A percentile compares a stretch with the other conserved stretches of the same genome.
phyloP scores from a whole-genome alignment of 2,113 vertebrate genomes.

The Crypturellus undulatus region DNA sequence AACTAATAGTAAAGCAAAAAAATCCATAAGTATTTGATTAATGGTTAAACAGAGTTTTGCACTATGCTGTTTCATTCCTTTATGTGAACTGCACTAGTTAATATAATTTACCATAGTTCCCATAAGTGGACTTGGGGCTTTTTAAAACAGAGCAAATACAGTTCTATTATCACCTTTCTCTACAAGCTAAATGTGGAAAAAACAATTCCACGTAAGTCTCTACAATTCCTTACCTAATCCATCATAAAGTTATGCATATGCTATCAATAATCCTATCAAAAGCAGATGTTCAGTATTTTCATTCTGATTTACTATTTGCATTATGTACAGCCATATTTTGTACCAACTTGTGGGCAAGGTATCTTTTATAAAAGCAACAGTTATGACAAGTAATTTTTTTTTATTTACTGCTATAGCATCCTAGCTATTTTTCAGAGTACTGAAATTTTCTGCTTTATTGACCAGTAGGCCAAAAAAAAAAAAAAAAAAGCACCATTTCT shows the following conservation, averaged over 20 bases:
- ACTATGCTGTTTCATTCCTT: neutral
- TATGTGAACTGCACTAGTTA: neutral
- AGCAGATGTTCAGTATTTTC: neutral
- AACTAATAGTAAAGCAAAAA: neutral
- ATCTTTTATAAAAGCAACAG: neutral
- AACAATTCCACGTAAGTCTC: neutral
- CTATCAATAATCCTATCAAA: constrained; percentile 3
- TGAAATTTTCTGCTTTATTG: neutral
- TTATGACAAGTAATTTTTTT: neutral
- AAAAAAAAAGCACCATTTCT: neutral
- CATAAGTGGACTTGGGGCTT: neutral
- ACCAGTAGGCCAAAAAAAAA: neutral
- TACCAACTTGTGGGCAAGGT: neutral
- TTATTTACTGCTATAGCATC: neutral
- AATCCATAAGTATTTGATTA: neutral
- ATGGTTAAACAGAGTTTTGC: neutral
- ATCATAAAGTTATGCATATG: constrained; percentile 8
- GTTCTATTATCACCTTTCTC: neutral
- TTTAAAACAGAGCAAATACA: neutral
- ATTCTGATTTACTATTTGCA: neutral
- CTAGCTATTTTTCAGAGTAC: neutral
- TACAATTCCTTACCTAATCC: neutral
- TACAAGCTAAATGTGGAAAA: neutral
- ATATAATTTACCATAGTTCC: neutral
- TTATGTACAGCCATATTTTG: neutral